Conservation (phyloP, 2,113 vertebrate species). For the Passer domesticus region DNA sequence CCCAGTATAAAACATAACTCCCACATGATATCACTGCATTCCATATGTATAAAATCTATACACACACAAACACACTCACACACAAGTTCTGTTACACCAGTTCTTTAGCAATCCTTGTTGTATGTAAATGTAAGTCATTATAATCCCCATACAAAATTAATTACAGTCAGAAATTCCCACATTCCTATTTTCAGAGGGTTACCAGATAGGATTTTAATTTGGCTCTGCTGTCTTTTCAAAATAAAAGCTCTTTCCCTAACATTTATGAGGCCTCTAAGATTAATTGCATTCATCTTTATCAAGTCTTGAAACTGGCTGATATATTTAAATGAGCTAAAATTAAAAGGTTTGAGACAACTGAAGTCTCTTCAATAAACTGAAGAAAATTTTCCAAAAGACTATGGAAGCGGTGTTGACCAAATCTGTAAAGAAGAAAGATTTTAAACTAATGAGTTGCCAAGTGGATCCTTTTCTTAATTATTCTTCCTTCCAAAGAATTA, state of each 20-base stretch:
- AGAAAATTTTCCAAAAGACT: conserved; percentile 24
- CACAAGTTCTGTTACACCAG: background rate
- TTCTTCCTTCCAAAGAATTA: conserved; percentile 41
- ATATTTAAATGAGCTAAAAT: conserved; percentile 71
- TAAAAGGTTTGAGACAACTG: conserved; percentile 60
- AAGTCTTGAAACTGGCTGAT: conserved; percentile 58
- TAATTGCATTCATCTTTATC: conserved; percentile 70
- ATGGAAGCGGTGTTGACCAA: conserved; percentile 38
- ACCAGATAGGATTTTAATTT: conserved; percentile 41
- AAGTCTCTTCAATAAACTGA: conserved; percentile 61
- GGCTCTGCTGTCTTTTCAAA: conserved; percentile 7
- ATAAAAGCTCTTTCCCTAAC: conserved; percentile 41
- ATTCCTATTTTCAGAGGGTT: background rate
- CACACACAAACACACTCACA: background rate
- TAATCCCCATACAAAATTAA: conserved; percentile 50
- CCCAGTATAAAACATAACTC: background rate
- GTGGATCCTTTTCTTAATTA: conserved; percentile 56
- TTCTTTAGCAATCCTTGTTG: background rate
- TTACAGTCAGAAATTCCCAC: conserved; percentile 34
- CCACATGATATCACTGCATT: background rate
- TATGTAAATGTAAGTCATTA: conserved; percentile 26
- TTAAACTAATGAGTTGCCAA: conserved; percentile 48
- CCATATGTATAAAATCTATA: too few species aligned
- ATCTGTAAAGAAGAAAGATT: conserved; percentile 49
- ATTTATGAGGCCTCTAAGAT: conserved; percentile 33